These are phyloP conservation scores for Callopanchax toddi DNA, from an alignment of 2,113 vertebrate genomes.

Conservation along the genomic window DNA sequence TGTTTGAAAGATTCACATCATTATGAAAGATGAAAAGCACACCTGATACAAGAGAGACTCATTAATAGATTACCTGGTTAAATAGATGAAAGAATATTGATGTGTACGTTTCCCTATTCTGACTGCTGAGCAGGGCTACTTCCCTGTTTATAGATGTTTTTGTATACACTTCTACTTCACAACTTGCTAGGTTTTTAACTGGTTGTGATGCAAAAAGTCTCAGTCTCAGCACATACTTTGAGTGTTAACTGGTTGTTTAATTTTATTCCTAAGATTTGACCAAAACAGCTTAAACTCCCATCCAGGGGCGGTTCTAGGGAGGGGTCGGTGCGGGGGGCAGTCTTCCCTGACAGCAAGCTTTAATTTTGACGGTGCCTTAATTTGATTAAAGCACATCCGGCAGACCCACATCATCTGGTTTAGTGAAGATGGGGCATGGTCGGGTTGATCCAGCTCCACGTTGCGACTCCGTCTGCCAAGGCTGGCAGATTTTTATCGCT, in stretches of 20 bases:
- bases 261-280: too few species aligned
- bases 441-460: background rate
- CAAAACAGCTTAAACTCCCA: too few species aligned
- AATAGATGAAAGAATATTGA: background rate
- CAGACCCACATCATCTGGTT: constrained; percentile 10
- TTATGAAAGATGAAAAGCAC: background rate
- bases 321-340: too few species aligned
- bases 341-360: too few species aligned
- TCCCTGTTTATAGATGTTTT: background rate
- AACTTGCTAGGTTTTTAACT: background rate
- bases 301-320: too few species aligned
- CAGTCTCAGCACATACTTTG: too few species aligned
- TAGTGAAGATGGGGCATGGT: background rate
- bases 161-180: fast-evolving
- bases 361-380: constrained; percentile 14
- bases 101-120: background rate
- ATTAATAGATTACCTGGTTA: background rate
- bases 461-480: too few species aligned
- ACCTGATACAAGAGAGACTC: background rate
- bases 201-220: background rate
- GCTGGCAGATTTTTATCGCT: constrained; percentile 8
- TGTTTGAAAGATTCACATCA: constrained; percentile 16
- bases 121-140: background rate
- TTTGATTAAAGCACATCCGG: constrained; percentile 15
- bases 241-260: too few species aligned